Percentiles rank a stretch among this genome's conserved stretches.
phyloP scores from a whole-genome alignment of 2,797 vertebrate species.

The Synanceia verrucosa region DNA sequence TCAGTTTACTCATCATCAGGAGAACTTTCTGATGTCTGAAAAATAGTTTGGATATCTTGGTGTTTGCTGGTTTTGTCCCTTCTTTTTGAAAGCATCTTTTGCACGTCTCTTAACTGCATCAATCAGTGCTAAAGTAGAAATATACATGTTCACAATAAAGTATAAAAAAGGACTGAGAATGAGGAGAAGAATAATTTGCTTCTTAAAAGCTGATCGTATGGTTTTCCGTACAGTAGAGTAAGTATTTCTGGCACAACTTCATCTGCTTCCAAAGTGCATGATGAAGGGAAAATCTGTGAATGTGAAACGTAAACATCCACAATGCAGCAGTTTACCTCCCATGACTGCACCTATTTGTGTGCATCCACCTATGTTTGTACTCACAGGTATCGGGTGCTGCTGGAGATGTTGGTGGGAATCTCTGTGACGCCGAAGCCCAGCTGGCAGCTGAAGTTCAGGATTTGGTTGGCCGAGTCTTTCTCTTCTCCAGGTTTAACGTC shows the following conservation, averaged over 20 bases:
- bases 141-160: background rate
- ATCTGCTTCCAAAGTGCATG: too few relatives aligned
- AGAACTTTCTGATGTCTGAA: background rate
- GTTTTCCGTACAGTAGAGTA: background rate
- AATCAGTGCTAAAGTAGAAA: background rate
- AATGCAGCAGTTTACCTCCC: background rate
- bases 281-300: too few relatives aligned
- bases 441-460: background rate
- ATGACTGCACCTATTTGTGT: background rate
- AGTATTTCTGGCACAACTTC: too few relatives aligned
- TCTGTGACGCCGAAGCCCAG: slow-evolving; percentile 9
- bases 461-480: background rate
- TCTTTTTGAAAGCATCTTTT: background rate
- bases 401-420: slow-evolving; percentile 58
- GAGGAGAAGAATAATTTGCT: background rate
- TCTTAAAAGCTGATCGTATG: background rate
- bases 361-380: slow-evolving; percentile 43
- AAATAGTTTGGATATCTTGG: background rate
- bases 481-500: slow-evolving; percentile 16
- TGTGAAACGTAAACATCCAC: background rate
- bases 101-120: background rate
- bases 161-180: background rate
- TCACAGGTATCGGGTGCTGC: slow-evolving; percentile 56
- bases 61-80: background rate
- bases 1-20: background rate